Base-by-base conservation (phyloP, 2,888 invertebrate genomes). In the Macroteleia sp. region DNA sequence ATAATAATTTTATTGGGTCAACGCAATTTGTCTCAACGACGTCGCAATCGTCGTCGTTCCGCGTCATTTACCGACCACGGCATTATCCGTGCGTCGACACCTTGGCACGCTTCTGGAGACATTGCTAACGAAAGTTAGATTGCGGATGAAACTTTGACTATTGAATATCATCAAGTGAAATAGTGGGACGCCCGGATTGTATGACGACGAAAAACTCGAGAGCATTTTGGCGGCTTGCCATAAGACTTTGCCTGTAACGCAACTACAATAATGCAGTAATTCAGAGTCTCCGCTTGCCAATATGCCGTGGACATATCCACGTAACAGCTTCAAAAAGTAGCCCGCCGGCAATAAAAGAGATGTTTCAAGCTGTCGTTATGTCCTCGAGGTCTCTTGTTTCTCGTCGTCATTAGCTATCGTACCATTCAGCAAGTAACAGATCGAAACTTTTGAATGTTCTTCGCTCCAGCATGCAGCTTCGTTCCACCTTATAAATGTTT, bases 111-210 rank as follows among this genome's bases (percentile, higher is more conserved):
- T 71, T 75, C 77, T 67, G 42, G 69, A 77, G 77, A 74, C 66
- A 70, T 34, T 64, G 61, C 67, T n/a, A 14, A 34, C 62, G 54
- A 66, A 78, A 78, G 74, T 80, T 79, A 82, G 78, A 76, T 74
- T 70, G 73, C 14, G 30, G 59, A 50, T 62, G 70, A 73, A 91
- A 91, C 89, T 91, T 91, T 88, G 85, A 86, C 89, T 88, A 90
- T 90, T 89, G 90, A 90, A 90, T 90, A 87, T 89, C 88, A 91
- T 90, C 88, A 88, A 88, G 87, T 84, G 22, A 48, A 86, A 89
- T 87, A 54, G 57, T 66, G 76, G 80, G 78, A 64, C 82, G 83
- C 79, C 82, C 82, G 83, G 83, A 80, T 79, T 80, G 70, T 77
- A 81, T 56, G 77, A 76, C 75, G 77, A 79, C 80, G 80, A 82